Evolutionary conservation across 2,888 invertebrate genomes (phyloP), one percentile per base, ranked within the genome.

Genomic region (Boloria selene): DNA sequence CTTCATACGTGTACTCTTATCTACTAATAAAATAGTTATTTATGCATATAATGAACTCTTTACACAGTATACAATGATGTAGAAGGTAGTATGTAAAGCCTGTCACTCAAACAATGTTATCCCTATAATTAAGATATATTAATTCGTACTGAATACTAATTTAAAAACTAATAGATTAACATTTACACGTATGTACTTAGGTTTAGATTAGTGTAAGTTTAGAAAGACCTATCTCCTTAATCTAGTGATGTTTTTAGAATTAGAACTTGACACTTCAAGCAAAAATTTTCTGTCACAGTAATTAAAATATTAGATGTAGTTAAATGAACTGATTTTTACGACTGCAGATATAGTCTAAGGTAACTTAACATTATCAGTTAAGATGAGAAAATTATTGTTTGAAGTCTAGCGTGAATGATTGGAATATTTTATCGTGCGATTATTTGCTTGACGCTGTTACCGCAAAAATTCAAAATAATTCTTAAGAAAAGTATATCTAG

Each of bases 261-360:
- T 68, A 65, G 64, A 50, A 64, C 38, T 55, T 63, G 54, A 55
- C 61, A 70, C 85, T 86, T 88, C 85, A 83, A 85, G 85, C 84
- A 85, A 85, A 81, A 81, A 83, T 54, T 81, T 82, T 84, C 84
- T 82, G 75, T 78, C 74, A 76, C 72, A 65, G 64, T 68, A 65
- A 71, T 68, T 69, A 71, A 75, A 73, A 75, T 72, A 75, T 78
- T 78, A 82, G 79, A 72, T 76, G 70, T 81, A 82, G 76, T 76
- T 76, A 79, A 73, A 79, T 75, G 82, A 83, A 87, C 83, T 85
- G 83, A 85, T 84, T 85, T 77, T 75, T 81, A 77, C 77, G 85
- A 84, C 83, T 85, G 82, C 81, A 79, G 77, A 76, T 80, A 81
- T 84, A 87, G 87, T 88, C 86, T 87, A 86, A 89, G 83, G 77